Evolutionary conservation across 2,797 vertebrate species (phyloP), one percentile per base, ranked within the genome.

Genomic region (Oceanodroma leucorhoa): DNA sequence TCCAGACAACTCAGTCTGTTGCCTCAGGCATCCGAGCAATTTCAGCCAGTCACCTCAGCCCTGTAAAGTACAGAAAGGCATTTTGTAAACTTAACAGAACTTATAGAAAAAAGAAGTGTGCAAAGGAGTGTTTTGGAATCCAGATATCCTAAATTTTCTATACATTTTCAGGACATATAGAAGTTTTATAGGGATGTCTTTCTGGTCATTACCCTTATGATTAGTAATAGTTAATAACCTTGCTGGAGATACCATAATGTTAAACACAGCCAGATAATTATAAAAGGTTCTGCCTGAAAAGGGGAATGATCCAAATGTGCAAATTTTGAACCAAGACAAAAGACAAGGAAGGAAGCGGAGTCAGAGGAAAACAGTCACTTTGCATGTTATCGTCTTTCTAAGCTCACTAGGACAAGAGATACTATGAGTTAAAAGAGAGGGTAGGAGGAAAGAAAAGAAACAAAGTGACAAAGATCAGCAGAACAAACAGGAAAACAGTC

Each of bases 1-100:
- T 96, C 88, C 78, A 92, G 93, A 90, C 93, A 94, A 93, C 84
- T 91, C 87, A 83, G 84, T 77, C 51, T 92, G 78, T 85, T 82
- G 81, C 95, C 93, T 93, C 80, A 94, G 88, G 93, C 92, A 36
- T 65, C 70, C 66, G 38, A 89, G 66, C 40, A 76, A 75, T 92
- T 93, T 87, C 58, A 70, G 36, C 36, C 21, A 65, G 80, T 34
- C 88, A 92, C 40, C 62, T 90, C 88, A 81, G n/a, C 9, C 30
- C 26, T 72, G n/a, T 27, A 58, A 94, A 94, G 30, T 62, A 72
- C 16, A 76, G 62, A 85, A 83, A 82, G 84, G 11, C 51, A 60
- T 90, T 89, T 17, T 79, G 50, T 41, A 26, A 91, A 84, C 32
- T 87, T 72, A 58, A 69, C 26, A 93, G 40, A 86, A 82, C 6